Evolutionary conservation across 1,140 invertebrate genomes (phyloP).

Genomic region (Homalodisca vitripennis): DNA sequence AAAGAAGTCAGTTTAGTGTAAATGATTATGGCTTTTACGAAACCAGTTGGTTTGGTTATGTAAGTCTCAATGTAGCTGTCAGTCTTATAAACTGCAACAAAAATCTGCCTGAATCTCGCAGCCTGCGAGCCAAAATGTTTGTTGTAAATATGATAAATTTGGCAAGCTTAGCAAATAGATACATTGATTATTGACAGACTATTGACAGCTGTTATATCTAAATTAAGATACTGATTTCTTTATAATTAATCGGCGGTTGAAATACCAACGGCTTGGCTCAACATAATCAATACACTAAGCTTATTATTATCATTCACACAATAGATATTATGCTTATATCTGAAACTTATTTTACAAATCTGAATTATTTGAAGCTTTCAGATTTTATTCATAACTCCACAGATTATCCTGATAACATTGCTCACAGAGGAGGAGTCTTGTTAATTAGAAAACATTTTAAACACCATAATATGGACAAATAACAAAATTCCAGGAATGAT

Average conservation of each 20-base stretch:
- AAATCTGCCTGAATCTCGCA: too few relatives aligned
- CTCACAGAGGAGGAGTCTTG: neutral
- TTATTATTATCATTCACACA: neutral
- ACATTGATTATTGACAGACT: neutral
- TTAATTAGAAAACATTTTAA: neutral
- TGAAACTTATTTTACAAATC: neutral
- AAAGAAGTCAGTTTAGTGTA: too few relatives aligned
- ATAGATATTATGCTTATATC: neutral
- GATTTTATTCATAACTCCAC: neutral
- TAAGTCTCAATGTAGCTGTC: too few relatives aligned
- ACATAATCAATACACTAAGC: neutral
- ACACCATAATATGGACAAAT: neutral
- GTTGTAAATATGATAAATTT: too few relatives aligned
- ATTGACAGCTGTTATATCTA: neutral
- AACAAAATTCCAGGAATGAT: neutral
- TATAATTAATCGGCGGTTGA: neutral
- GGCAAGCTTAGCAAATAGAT: slow-evolving; percentile 3
- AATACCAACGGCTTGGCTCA: slow-evolving; percentile 12
- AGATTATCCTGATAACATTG: neutral
- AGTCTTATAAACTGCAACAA: too few relatives aligned
- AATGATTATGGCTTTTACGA: too few relatives aligned
- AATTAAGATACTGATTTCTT: neutral
- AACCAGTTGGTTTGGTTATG: too few relatives aligned
- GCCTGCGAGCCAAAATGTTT: too few relatives aligned
- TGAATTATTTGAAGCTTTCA: neutral